A percentile compares a stretch with the other conserved stretches of the same genome.
Evolutionary conservation across 2,113 vertebrate species (phyloP).

Genomic region (Nothobranchius furzeri): DNA sequence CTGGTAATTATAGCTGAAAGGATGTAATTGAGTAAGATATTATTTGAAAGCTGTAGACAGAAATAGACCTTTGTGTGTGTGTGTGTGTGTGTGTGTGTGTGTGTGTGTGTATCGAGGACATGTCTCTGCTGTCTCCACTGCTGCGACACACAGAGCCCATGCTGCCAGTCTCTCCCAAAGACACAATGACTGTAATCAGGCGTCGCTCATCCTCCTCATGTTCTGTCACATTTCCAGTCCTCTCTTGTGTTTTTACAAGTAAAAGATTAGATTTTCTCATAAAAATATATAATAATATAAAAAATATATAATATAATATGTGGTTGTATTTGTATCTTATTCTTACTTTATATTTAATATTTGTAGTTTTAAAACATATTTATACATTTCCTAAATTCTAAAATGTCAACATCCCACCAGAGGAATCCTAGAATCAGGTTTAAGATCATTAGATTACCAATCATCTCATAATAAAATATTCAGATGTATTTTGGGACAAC

Average conservation of each 20-base stretch:
- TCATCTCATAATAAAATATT: no score
- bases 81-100: conserved; percentile 17
- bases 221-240: conserved; percentile 9
- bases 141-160: conserved; percentile 12
- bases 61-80: conserved; percentile 59
- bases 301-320: no score
- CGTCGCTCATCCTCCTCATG: conserved; percentile 22
- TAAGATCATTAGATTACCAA: no score
- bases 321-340: no score
- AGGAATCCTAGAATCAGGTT: no score
- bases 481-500: no score
- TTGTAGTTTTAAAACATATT: no score
- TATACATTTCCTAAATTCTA: no score
- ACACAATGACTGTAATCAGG: conserved; percentile 55
- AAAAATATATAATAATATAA: neutral
- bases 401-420: no score
- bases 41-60: conserved; percentile 59
- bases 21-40: conserved; percentile 63
- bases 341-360: no score
- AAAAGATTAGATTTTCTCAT: neutral
- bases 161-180: conserved; percentile 38
- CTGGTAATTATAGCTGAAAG: conserved; percentile 70
- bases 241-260: neutral
- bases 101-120: conserved; percentile 51
- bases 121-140: conserved; percentile 34